Evolutionary conservation across 2,888 invertebrate species (phyloP), one percentile per base, ranked within the genome.

Genomic region (Cremastobaeus sp.): DNA sequence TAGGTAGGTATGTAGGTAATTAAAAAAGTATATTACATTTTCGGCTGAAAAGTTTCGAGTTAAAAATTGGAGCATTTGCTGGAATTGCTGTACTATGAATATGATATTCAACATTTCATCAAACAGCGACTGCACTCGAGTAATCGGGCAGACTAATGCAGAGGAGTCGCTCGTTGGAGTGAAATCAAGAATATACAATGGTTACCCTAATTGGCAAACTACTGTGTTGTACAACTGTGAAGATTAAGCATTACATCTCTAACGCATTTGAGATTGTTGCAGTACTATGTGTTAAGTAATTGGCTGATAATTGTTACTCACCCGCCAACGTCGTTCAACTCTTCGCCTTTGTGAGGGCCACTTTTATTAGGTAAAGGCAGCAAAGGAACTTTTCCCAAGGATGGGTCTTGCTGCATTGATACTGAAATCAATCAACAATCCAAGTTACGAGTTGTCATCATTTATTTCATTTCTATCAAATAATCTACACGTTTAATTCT

Each of bases 261-360:
- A 73, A 68, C 57, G 55, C 66, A 60, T 55, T 71, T 62, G 59
- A 76, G 75, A 76, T 70, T 69, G 52, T 64, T 62, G 72, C 69
- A 48, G 70, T 75, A 20, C 34, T 52, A 21, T 35, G 37, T 54
- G 8, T 52, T 41, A 47, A 52, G 5, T 6, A n/a, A 32, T 52
- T 2, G 64, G 39, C 57, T 43, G 68, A 70, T 83, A 14, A 82
- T 81, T 74, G 68, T 78, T 85, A 90, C 90, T 90, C 89, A 90
- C 90, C 91, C 90, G 82, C 90, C 90, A 79, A 89, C 88, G 77
- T 90, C 90, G 71, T 89, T 85, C 55, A 88, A 82, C 77, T 90
- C 89, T 76, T 90, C 90, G 74, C 84, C 50, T 59, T 88, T 89
- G 78, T 82, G 84, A 50, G 83, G 78, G 73, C 84, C 85, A 76